Percentiles rank a stretch among this genome's conserved stretches.
Conservation (phyloP, 2,888 invertebrate genomes). For the Dryobota labecula region DNA sequence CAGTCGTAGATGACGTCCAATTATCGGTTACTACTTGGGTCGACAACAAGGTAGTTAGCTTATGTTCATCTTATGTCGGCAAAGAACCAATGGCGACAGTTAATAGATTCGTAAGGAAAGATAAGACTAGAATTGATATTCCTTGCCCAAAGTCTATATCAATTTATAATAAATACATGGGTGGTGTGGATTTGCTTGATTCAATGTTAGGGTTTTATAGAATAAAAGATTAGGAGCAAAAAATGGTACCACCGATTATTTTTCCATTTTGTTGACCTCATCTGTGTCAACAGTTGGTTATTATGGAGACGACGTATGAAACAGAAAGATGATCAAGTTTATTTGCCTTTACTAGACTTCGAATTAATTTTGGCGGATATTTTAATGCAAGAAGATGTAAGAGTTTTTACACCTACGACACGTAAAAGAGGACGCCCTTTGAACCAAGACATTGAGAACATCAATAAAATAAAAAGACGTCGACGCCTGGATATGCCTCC, state of each 20-base stretch:
- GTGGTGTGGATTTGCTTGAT: constrained; percentile 8
- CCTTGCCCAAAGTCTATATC: constrained; percentile 59
- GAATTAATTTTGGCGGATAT: constrained; percentile 10
- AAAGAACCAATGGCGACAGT: constrained; percentile 54
- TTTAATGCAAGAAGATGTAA: constrained; percentile 3
- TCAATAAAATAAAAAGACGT: constrained; percentile 2
- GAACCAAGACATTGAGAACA: constrained; percentile 8
- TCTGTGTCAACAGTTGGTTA: background rate
- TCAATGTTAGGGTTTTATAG: constrained; percentile 7
- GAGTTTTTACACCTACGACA: constrained; percentile 3
- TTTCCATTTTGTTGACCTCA: constrained; percentile 7
- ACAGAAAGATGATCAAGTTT: background rate
- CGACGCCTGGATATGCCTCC: constrained; percentile 12
- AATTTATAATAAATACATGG: constrained; percentile 12
- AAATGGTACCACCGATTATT: constrained; percentile 7
- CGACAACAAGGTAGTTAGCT: constrained; percentile 61
- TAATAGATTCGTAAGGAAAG: constrained; percentile 51
- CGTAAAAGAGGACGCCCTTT: background rate
- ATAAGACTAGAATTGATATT: constrained; percentile 55
- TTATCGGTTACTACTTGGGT: constrained; percentile 48
- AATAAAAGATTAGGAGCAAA: constrained; percentile 6
- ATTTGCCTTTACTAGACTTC: constrained; percentile 15
- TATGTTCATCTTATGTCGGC: constrained; percentile 63
- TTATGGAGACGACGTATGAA: constrained; percentile 7
- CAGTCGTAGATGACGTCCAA: constrained; percentile 11